A percentile compares a stretch with the other conserved stretches of the same genome.
phyloP scores from a whole-genome alignment of 2,888 invertebrate species.

The Elmis aenea region DNA sequence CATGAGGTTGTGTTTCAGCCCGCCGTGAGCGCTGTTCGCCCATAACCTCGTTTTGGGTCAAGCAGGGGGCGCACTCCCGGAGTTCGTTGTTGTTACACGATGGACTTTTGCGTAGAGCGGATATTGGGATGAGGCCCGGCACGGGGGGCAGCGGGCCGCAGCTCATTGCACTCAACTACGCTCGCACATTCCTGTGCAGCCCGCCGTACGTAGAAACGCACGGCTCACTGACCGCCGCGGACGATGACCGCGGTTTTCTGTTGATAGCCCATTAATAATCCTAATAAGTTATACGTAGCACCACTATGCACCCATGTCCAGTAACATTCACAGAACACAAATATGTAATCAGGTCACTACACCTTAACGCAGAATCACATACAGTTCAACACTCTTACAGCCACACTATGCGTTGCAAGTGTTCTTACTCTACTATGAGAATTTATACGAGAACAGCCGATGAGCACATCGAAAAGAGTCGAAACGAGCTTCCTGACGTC shows the following conservation, averaged over 20 bases:
- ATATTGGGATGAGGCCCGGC: conserved; percentile 47
- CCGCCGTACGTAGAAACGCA: conserved; percentile 1
- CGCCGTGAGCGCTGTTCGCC: conserved; percentile 45
- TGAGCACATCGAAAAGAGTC: conserved; percentile 25
- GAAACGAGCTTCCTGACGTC: conserved; percentile 32
- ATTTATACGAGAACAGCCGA: conserved; percentile 34
- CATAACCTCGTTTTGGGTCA: conserved; percentile 43
- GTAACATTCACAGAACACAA: conserved; percentile 1
- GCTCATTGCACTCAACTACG: conserved; percentile 39
- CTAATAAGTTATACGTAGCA: conserved; percentile 1
- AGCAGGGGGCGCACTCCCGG: conserved; percentile 39
- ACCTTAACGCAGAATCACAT: conserved; percentile 27
- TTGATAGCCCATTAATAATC: conserved; percentile 4
- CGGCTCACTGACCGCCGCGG: conserved; percentile 9
- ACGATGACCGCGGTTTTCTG: conserved; percentile 9
- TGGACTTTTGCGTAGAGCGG: conserved; percentile 39
- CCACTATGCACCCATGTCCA: background rate
- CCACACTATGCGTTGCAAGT: conserved; percentile 35
- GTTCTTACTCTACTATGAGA: conserved; percentile 39
- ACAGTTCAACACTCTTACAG: conserved; percentile 2
- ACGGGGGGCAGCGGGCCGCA: conserved; percentile 42
- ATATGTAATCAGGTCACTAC: conserved; percentile 17
- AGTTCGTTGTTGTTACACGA: conserved; percentile 22
- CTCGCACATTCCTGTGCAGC: conserved; percentile 23
- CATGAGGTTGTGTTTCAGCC: conserved; percentile 39